Conservation (phyloP, 2,797 vertebrate genomes). For the Salarias fasciatus region DNA sequence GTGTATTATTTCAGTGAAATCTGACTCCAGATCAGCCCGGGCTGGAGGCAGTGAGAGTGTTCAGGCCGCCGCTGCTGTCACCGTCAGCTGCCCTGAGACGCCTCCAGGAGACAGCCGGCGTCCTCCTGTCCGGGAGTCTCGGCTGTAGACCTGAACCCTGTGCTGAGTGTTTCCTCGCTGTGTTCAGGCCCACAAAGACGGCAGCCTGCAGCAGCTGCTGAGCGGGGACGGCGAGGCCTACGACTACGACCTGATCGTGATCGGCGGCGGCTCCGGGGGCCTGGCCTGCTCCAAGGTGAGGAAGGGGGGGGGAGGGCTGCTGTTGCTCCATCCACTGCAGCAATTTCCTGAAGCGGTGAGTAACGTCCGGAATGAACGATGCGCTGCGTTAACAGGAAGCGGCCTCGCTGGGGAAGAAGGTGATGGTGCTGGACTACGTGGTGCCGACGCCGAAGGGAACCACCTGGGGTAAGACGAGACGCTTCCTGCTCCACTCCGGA, state of each 20-base stretch:
- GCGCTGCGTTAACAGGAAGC: conserved; percentile 84
- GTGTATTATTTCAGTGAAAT: no score
- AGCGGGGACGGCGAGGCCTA: conserved; percentile 74
- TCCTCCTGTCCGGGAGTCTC: no score
- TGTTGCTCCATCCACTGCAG: background rate
- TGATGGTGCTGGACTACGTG: conserved; percentile 96
- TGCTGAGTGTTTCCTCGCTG: no score
- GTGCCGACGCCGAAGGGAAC: conserved; percentile 92
- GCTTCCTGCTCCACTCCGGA: background rate
- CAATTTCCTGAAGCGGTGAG: background rate
- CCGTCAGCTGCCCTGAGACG: no score
- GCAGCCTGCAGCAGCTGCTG: conserved; percentile 89
- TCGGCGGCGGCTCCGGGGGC: conserved; percentile 96
- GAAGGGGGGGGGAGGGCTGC: no score
- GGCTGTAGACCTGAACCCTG: no score
- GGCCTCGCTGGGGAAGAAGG: conserved; percentile 90
- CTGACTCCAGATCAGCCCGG: no score
- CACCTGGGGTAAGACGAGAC: conserved; percentile 88
- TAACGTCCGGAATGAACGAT: no score
- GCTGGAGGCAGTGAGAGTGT: no score
- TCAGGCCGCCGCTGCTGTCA: no score
- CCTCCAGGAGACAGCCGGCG: no score
- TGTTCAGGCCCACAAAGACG: conserved; percentile 90
- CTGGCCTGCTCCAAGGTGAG: conserved; percentile 95
- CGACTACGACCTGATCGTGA: conserved; percentile 95